A percentile compares a stretch with the other conserved stretches of the same genome.
Conservation (phyloP, 2,797 vertebrate species). For the Takifugu rubripes region DNA sequence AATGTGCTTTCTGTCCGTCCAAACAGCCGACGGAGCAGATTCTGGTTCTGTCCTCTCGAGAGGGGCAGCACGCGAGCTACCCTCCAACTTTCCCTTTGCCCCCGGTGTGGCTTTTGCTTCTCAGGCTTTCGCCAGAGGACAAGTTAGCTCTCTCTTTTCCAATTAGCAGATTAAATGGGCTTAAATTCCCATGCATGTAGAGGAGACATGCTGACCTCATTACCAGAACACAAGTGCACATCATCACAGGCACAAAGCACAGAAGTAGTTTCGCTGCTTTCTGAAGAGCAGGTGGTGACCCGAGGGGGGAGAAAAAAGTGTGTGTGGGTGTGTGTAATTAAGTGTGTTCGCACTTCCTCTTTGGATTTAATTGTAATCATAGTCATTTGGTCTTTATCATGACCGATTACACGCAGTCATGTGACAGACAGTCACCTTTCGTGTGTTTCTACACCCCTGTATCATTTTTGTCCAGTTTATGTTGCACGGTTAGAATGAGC, state of each 20-base stretch:
- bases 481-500: too few relatives aligned
- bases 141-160: conserved; percentile 45
- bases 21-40: conserved; percentile 6
- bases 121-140: conserved; percentile 34
- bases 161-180: conserved; percentile 63
- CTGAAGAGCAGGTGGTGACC: conserved; percentile 42
- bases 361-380: conserved; percentile 2
- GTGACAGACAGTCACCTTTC: neutral
- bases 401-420: neutral
- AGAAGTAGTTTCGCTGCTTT: conserved; percentile 29
- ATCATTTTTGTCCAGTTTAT: too few relatives aligned
- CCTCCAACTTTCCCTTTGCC: conserved; percentile 7
- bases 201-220: conserved; percentile 57
- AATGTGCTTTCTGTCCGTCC: too few relatives aligned
- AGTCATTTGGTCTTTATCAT: neutral
- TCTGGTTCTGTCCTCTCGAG: conserved; percentile 13
- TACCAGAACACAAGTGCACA: conserved; percentile 25
- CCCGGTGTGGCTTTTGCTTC: conserved; percentile 6
- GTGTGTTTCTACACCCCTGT: neutral
- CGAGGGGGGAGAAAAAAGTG: conserved; percentile 12
- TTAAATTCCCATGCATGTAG: conserved; percentile 56
- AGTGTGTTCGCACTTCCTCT: conserved; percentile 18
- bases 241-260: conserved; percentile 23
- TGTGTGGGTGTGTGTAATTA: neutral
- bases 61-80: conserved; percentile 11